Evolutionary conservation across 2,888 invertebrate genomes (phyloP).

Genomic region (Fragum fragum): DNA sequence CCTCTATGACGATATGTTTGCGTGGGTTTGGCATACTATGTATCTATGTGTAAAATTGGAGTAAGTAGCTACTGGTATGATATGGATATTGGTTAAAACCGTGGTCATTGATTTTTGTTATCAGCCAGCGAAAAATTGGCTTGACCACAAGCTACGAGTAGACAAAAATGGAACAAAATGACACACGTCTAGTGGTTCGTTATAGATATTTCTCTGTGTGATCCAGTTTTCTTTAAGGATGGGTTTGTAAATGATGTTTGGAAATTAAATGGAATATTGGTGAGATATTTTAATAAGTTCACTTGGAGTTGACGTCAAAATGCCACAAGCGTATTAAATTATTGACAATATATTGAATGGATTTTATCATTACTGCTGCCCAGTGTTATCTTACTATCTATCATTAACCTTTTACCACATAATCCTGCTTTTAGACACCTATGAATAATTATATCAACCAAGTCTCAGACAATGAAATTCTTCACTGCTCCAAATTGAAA

Average conservation of each 20-base stretch:
- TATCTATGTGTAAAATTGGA: neutral
- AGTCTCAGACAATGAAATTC: too few relatives aligned
- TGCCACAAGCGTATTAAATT: neutral
- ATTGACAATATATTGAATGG: neutral
- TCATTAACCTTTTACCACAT: too few relatives aligned
- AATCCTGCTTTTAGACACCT: too few relatives aligned
- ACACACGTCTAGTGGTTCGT: neutral
- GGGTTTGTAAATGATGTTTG: neutral
- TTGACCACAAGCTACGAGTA: conserved; percentile 24
- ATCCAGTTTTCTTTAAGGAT: conserved; percentile 3
- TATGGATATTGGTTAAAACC: conserved; percentile 25
- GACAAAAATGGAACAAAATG: conserved; percentile 1
- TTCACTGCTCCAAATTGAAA: too few relatives aligned
- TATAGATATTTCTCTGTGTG: neutral
- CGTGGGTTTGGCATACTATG: too few relatives aligned
- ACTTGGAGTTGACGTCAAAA: neutral
- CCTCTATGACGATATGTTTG: too few relatives aligned
- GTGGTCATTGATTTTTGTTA: conserved; percentile 31
- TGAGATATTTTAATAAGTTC: conserved; percentile 3
- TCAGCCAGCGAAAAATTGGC: conserved; percentile 14
- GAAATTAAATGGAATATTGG: conserved; percentile 3
- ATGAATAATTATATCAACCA: too few relatives aligned
- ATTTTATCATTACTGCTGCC: too few relatives aligned
- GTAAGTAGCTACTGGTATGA: conserved; percentile 1
- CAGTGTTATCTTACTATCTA: too few relatives aligned